Base-by-base conservation (phyloP, 2,888 invertebrate species). In the Physocephala rufipes region DNA sequence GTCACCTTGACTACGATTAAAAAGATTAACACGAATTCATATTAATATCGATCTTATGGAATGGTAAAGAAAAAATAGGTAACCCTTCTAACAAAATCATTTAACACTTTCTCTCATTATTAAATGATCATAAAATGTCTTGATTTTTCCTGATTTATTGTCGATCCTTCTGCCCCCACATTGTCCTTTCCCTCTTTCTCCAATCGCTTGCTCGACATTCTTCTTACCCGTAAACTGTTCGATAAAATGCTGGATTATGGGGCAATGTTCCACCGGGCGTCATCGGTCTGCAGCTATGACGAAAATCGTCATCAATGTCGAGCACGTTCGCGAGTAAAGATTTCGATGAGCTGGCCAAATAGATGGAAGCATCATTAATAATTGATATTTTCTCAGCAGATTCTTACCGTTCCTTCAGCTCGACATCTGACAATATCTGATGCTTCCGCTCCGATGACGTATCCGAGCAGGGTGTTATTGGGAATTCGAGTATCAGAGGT, bases 271-370 rank as follows among this genome's bases (percentile, higher is more conserved):
- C 86, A 77, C 87, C 87, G 79, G 90, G 88, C 79, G 90, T 90
- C 87, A 91, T 90, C 87, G 91, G 91, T 86, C 91, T 89, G 83
- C 92, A 92, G 85, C 90, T 90, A 87, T 93, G 93, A 81, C 93
- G 90, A 88, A 95, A 95, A 89, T 97, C 97, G 87, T 97, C 97
- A 87, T 97, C 97, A 87, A 97, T 95, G 88, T 97, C 97, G 83
- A 97, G 90, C 83, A 97, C 96, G 88, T 97, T 97, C 82, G 97
- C 97, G 84, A 98, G 90, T 82, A 98, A 90, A 85, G 96, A 96
- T 88, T 96, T 96, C 83, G 96, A 96, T 80, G 96, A 96, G 83
- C 93, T 86, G 72, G 61, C n/a, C 75, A 71, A 66, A n/a, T 2
- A 13, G n/a, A n/a, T 13, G 24, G 16, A 28, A 55, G 1, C 3